phyloP scores from a whole-genome alignment of 1,140 invertebrate species.

The Achroia grisella region DNA sequence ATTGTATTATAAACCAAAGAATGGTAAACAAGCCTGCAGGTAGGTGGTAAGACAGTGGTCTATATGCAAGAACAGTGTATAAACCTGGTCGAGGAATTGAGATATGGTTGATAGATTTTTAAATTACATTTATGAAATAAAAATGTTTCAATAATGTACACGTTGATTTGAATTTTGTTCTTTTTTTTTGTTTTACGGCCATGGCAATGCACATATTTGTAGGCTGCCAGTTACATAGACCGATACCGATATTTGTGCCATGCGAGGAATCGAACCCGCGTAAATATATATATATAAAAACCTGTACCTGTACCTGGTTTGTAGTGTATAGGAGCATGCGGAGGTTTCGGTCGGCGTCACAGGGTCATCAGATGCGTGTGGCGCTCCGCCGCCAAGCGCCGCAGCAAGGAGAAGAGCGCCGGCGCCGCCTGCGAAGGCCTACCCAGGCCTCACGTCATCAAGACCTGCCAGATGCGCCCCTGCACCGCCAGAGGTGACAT shows the following conservation, averaged over 20 bases:
- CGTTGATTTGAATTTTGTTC: too few relatives aligned
- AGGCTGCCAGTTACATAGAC: too few relatives aligned
- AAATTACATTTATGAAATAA: too few relatives aligned
- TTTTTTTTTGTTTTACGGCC: too few relatives aligned
- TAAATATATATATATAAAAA: background rate
- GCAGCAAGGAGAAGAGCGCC: constrained; percentile 85
- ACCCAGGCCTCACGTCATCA: constrained; percentile 82
- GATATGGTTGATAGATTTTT: too few relatives aligned
- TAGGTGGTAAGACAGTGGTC: too few relatives aligned
- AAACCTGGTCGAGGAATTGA: too few relatives aligned
- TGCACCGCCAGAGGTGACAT: constrained; percentile 26
- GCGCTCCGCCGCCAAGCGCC: constrained; percentile 83
- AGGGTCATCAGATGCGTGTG: constrained; percentile 91
- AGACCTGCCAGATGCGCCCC: constrained; percentile 74
- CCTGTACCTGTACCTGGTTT: background rate
- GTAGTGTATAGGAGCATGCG: constrained; percentile 87
- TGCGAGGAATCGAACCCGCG: background rate
- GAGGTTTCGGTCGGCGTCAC: constrained; percentile 82
- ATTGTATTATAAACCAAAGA: too few relatives aligned
- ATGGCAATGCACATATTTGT: too few relatives aligned
- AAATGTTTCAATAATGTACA: too few relatives aligned
- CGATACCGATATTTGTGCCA: background rate
- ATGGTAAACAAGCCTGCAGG: too few relatives aligned
- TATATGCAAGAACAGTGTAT: too few relatives aligned
- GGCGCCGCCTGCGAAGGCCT: constrained; percentile 86